Percentiles rank a stretch among this genome's conserved stretches.
phyloP scores from a whole-genome alignment of 2,797 vertebrate species.

The Orestias chungarensis region DNA sequence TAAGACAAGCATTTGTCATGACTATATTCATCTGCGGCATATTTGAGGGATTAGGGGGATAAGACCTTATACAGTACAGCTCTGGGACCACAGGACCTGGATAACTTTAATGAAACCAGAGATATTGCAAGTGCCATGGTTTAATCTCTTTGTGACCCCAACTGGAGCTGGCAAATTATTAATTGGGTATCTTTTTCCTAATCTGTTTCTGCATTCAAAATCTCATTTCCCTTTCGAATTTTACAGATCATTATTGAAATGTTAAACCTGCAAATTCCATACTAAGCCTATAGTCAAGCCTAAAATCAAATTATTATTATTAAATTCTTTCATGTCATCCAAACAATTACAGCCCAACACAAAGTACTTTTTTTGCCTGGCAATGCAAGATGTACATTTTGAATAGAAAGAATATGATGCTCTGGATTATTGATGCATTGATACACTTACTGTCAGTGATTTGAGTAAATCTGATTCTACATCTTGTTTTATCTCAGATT shows the following conservation, averaged over 20 bases:
- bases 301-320: background rate
- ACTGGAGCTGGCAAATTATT: constrained; percentile 20
- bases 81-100: constrained; percentile 67
- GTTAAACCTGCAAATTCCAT: background rate
- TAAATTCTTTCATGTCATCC: background rate
- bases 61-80: constrained; percentile 59
- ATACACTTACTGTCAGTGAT: constrained; percentile 21
- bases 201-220: constrained; percentile 14
- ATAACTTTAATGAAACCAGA: constrained; percentile 73
- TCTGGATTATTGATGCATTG: constrained; percentile 8
- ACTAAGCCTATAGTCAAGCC: background rate
- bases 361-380: background rate
- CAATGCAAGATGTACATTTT: constrained; percentile 3
- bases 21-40: constrained; percentile 81
- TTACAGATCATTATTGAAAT: background rate
- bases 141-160: constrained; percentile 48
- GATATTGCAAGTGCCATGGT: constrained; percentile 40
- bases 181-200: constrained; percentile 22
- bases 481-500: constrained; percentile 46
- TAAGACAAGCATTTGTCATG: constrained; percentile 64
- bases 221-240: background rate
- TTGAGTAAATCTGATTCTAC: constrained; percentile 43
- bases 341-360: background rate
- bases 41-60: constrained; percentile 83
- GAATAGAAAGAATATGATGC: constrained; percentile 1